Evolutionary conservation across 2,113 vertebrate genomes (phyloP).

Genomic region (Lepus europaeus): DNA sequence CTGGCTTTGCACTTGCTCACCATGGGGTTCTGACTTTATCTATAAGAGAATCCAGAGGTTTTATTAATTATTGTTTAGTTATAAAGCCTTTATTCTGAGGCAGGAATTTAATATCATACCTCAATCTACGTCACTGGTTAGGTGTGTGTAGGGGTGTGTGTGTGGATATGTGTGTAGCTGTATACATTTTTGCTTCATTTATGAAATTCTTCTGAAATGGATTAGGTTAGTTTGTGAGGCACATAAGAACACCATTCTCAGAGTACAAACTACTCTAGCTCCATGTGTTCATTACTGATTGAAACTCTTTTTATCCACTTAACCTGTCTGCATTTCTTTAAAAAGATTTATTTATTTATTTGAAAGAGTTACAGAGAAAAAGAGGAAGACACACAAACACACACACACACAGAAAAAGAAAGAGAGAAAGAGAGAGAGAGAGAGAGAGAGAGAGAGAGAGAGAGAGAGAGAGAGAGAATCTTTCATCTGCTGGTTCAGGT

Average conservation of each 20-base stretch:
- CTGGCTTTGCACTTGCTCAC: background rate
- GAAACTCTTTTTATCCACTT: background rate
- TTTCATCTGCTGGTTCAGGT: no score
- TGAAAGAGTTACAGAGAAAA: no score
- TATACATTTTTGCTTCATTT: background rate
- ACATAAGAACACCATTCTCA: conserved; percentile 10
- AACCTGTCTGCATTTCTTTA: background rate
- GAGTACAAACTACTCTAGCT: background rate
- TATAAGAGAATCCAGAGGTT: background rate
- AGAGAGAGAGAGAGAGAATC: no score
- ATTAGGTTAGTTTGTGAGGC: conserved; percentile 13
- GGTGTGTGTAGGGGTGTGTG: background rate
- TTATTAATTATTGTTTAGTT: background rate
- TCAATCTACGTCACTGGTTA: background rate
- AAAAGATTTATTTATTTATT: no score
- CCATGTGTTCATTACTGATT: background rate
- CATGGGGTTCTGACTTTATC: background rate
- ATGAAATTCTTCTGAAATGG: conserved; percentile 42
- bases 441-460: no score
- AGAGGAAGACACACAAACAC: no score
- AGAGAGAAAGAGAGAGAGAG: no score
- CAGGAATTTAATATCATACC: background rate
- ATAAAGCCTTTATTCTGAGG: background rate
- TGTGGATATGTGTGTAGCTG: background rate
- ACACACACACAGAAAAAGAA: no score